These are phyloP conservation scores for Scrobipalpa costella DNA, from an alignment of 2,888 invertebrate genomes.

Conservation along the genomic window DNA sequence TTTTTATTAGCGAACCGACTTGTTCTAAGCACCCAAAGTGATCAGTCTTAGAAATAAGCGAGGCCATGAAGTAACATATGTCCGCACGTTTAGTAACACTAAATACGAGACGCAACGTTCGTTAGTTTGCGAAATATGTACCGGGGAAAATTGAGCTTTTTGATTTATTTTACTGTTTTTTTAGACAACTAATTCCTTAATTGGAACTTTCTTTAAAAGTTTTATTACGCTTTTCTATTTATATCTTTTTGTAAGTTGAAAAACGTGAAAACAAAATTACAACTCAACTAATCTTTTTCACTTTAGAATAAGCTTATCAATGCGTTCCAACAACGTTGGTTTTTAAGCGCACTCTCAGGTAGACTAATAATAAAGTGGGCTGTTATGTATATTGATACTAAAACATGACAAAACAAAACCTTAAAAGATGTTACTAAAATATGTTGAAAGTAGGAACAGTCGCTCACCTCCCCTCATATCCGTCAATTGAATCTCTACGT, in stretches of 20 bases:
- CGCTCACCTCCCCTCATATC: slow-evolving; percentile 1
- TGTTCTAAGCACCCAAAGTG: slow-evolving; percentile 54
- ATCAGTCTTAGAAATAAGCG: slow-evolving; percentile 58
- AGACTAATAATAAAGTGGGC: too few relatives aligned
- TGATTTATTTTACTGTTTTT: neutral
- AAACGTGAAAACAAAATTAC: too few relatives aligned
- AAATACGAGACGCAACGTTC: neutral
- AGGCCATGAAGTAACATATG: slow-evolving; percentile 27
- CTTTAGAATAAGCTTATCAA: too few relatives aligned
- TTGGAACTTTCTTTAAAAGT: neutral
- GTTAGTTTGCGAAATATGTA: slow-evolving; percentile 3
- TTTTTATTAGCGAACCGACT: slow-evolving; percentile 31
- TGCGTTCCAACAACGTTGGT: too few relatives aligned
- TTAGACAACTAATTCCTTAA: neutral
- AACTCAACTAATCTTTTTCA: too few relatives aligned
- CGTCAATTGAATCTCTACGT: slow-evolving; percentile 7
- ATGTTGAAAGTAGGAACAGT: neutral
- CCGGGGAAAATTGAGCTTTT: slow-evolving; percentile 11
- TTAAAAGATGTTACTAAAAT: too few relatives aligned
- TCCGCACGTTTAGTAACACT: slow-evolving; percentile 21
- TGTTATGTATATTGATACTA: too few relatives aligned
- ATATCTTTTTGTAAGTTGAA: too few relatives aligned
- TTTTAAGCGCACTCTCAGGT: too few relatives aligned
- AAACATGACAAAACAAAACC: too few relatives aligned
- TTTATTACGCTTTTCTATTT: neutral